phyloP scores from a whole-genome alignment of 2,888 invertebrate species.

The Tethea ocularis region DNA sequence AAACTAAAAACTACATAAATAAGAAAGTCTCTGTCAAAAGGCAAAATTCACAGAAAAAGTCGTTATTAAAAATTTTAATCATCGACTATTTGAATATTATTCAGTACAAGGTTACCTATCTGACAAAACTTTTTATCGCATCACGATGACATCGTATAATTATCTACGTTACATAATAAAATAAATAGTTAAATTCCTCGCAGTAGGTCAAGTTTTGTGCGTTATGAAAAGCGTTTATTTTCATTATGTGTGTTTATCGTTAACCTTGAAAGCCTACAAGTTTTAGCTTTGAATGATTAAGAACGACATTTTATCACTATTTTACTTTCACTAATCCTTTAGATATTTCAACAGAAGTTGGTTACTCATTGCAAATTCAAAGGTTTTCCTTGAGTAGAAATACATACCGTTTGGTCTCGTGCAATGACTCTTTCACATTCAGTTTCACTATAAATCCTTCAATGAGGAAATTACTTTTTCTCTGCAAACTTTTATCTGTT shows the following conservation, averaged over 20 bases:
- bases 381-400: not conserved
- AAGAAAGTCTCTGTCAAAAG: no score
- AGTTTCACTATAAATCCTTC: not conserved
- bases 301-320: not conserved
- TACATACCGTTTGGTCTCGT: not conserved
- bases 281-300: not conserved
- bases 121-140: slow-evolving; percentile 43
- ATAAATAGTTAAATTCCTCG: slow-evolving; percentile 34
- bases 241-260: not conserved
- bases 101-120: slow-evolving; percentile 53
- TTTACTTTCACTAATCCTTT: not conserved
- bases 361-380: not conserved
- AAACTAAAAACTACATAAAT: no score
- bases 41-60: no score
- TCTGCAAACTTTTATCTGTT: not conserved
- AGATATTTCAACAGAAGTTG: no score
- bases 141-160: slow-evolving; percentile 40
- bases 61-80: slow-evolving; percentile 33
- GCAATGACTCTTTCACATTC: not conserved
- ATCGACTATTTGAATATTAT: slow-evolving; percentile 31
- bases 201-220: slow-evolving; percentile 43
- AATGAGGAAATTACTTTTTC: not conserved
- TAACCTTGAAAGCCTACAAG: not conserved
- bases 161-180: slow-evolving; percentile 45
- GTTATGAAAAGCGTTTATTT: slow-evolving; percentile 3